Evolutionary conservation across 2,113 vertebrate genomes (phyloP).

Genomic region (Numenius arquata): DNA sequence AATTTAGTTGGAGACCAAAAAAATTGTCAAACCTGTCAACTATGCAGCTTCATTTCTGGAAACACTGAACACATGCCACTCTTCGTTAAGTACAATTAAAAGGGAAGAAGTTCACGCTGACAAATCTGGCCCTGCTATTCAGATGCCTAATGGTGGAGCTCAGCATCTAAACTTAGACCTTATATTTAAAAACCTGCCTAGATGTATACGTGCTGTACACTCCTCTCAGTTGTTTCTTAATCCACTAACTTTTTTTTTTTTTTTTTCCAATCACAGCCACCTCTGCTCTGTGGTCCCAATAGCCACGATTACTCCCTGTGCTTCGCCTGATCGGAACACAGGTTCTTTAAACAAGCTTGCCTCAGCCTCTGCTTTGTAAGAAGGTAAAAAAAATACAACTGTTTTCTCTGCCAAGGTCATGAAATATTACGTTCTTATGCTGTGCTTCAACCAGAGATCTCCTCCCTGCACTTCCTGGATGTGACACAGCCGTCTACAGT

Average conservation of each 20-base stretch:
- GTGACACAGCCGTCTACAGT: background rate
- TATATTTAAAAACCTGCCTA: background rate
- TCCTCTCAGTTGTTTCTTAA: background rate
- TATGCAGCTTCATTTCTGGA: background rate
- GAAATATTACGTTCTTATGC: background rate
- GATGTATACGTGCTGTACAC: background rate
- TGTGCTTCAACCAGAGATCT: background rate
- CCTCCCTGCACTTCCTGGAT: slow-evolving; percentile 45
- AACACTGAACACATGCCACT: background rate
- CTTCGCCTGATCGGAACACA: background rate
- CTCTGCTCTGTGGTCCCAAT: background rate
- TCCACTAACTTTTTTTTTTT: background rate
- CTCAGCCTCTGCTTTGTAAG: background rate
- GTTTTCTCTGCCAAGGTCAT: background rate
- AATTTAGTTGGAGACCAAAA: background rate
- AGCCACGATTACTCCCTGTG: background rate
- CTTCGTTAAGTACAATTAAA: background rate
- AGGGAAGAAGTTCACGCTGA: background rate
- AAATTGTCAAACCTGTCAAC: background rate
- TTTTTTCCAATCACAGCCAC: background rate
- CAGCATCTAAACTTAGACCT: background rate
- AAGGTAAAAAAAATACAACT: background rate
- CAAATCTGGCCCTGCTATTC: background rate
- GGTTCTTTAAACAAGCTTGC: background rate
- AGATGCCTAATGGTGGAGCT: background rate